Percentiles rank a stretch among this genome's conserved stretches.
Evolutionary conservation across 1,140 invertebrate species (phyloP).

Genomic region (Apis dorsata): DNA sequence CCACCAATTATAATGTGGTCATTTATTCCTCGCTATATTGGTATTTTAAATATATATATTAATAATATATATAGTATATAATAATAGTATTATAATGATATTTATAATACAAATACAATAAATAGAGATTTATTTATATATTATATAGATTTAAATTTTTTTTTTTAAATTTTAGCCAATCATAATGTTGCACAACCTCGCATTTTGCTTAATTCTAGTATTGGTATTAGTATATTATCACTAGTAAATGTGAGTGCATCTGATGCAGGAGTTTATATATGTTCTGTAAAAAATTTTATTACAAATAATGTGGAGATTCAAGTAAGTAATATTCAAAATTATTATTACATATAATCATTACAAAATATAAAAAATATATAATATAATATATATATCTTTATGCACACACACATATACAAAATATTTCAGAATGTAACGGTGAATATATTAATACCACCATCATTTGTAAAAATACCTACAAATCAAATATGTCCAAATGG

Average conservation of each 20-base stretch:
- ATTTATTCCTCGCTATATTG: constrained; percentile 75
- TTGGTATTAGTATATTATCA: constrained; percentile 75
- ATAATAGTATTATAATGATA: background rate
- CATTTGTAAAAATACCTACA: constrained; percentile 81
- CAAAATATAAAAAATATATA: background rate
- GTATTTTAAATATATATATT: constrained; percentile 51
- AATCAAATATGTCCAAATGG: constrained; percentile 83
- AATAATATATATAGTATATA: no score
- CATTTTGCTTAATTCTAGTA: constrained; percentile 74
- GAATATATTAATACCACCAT: constrained; percentile 82
- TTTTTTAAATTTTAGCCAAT: constrained; percentile 54
- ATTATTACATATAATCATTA: background rate
- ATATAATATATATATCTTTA: no score
- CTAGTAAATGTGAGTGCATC: constrained; percentile 76
- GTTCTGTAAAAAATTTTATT: constrained; percentile 76
- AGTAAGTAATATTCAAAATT: constrained; percentile 66
- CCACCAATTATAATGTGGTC: constrained; percentile 81
- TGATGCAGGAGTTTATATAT: constrained; percentile 83
- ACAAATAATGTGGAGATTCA: constrained; percentile 76
- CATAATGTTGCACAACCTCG: constrained; percentile 65
- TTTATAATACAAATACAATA: background rate
- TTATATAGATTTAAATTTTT: background rate
- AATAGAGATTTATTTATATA: no score
- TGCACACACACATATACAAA: background rate
- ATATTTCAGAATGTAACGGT: constrained; percentile 78